Conservation (phyloP, 2,888 invertebrate genomes). For the Dolichomitus sp. region DNA sequence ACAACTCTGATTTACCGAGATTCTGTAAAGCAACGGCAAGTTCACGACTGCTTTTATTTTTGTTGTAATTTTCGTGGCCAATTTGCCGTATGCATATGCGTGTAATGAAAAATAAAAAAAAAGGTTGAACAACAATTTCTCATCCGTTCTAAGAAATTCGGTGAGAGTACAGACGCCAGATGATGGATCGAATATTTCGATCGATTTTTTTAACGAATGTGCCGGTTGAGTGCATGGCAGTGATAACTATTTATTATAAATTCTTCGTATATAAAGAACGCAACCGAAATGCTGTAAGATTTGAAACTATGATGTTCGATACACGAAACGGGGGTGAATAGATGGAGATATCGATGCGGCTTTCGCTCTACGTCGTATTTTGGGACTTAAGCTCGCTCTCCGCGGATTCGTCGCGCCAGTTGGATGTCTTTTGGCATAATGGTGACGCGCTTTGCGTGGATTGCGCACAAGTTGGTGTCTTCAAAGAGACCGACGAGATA, state of each 20-base stretch:
- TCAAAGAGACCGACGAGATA: slow-evolving; percentile 98
- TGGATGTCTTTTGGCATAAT: slow-evolving; percentile 99
- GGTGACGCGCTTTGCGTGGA: slow-evolving; percentile 98
- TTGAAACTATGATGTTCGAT: slow-evolving; percentile 68
- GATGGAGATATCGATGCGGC: slow-evolving; percentile 64
- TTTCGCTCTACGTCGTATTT: slow-evolving; percentile 26
- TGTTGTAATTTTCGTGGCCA: not conserved
- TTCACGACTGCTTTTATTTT: slow-evolving; percentile 4
- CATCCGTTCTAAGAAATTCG: slow-evolving; percentile 1
- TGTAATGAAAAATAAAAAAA: not conserved
- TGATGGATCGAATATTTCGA: slow-evolving; percentile 13
- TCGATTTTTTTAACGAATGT: slow-evolving; percentile 42
- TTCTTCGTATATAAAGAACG: slow-evolving; percentile 71
- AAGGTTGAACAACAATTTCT: not conserved
- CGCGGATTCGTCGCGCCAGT: slow-evolving; percentile 97
- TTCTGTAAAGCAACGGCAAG: slow-evolving; percentile 38
- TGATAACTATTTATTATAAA: slow-evolving; percentile 75
- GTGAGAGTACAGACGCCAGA: slow-evolving; percentile 18
- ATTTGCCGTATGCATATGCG: not conserved
- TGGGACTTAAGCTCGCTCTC: slow-evolving; percentile 94
- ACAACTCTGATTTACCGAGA: slow-evolving; percentile 41
- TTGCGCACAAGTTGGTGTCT: slow-evolving; percentile 99
- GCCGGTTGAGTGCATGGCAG: slow-evolving; percentile 77
- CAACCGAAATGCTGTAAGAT: slow-evolving; percentile 70
- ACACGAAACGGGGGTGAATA: slow-evolving; percentile 73